phyloP scores from a whole-genome alignment of 2,113 vertebrate species.

The Odocoileus hemionus region DNA sequence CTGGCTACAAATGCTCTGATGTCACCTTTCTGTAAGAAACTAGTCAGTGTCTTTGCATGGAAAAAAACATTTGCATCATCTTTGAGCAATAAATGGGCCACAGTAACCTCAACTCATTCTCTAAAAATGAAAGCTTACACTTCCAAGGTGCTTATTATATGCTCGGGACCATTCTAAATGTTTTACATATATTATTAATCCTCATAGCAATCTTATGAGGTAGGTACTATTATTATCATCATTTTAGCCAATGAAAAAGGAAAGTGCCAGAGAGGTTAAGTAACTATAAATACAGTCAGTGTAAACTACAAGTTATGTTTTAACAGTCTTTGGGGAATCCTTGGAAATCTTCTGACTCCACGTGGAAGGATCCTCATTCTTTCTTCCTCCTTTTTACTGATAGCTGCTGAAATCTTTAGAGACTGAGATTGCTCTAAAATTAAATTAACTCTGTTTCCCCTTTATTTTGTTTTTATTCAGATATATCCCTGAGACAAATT shows the following conservation, averaged over 20 bases:
- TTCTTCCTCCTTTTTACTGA: neutral
- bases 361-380: neutral
- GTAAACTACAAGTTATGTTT: neutral
- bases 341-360: neutral
- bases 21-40: slow-evolving; percentile 37
- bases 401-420: neutral
- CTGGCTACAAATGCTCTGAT: neutral
- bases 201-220: neutral
- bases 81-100: neutral
- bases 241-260: neutral
- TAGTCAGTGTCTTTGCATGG: neutral
- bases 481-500: neutral
- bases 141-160: slow-evolving; percentile 15
- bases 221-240: neutral
- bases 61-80: neutral
- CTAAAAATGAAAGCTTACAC: slow-evolving; percentile 23
- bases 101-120: neutral
- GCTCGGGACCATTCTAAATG: neutral
- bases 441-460: neutral
- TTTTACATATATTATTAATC: neutral
- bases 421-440: neutral
- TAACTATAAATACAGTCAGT: slow-evolving; percentile 10
- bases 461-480: neutral
- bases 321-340: neutral
- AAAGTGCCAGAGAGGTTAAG: neutral